Evolutionary conservation across 2,113 vertebrate species (phyloP), one percentile per base, ranked within the genome.

Genomic region (Reinhardtius hippoglossoides): DNA sequence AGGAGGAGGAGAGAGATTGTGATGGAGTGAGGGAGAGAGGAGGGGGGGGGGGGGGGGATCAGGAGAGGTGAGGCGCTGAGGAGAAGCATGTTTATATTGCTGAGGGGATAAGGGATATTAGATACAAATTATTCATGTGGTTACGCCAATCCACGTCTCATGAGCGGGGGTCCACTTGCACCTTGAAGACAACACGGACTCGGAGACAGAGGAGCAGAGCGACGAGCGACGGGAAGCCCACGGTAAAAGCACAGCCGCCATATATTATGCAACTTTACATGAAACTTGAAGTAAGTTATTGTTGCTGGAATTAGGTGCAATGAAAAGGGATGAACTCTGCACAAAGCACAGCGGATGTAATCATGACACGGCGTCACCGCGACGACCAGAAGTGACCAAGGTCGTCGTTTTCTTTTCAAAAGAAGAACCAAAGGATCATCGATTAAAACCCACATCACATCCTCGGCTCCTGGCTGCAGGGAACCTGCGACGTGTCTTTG

Each of bases 51-150:
- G 0, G 10, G 31, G 31, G 31, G 54, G 46, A 74, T 76, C 40
- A 74, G 44, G 37, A 57, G 76, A 88, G 85, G 83, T 76, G 77
- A 87, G 74, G 80, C 71, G 61, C 81, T 16, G 72, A 81, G 44
- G 75, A 59, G 61, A 76, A 56, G 44, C 55, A 67, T 90, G 87
- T 93, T 91, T 90, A 85, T 88, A 78, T 86, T 73, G 87, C 84
- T 75, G 80, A 74, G 70, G 83, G 81, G 79, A 84, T 76, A 76
- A 16, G 40, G 78, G 87, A 88, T 91, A 91, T 90, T 87, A 91
- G 81, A 87, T 80, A 90, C 81, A 92, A 91, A 92, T 91, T 91
- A 91, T 92, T 92, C 73, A 91, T 91, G 88, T 4, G 82, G 78
- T 84, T 79, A 80, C 54, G 72, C 81, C 81, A 42, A 40, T 79